Conservation (phyloP, 2,113 vertebrate genomes). For the Meleagris gallopavo region DNA sequence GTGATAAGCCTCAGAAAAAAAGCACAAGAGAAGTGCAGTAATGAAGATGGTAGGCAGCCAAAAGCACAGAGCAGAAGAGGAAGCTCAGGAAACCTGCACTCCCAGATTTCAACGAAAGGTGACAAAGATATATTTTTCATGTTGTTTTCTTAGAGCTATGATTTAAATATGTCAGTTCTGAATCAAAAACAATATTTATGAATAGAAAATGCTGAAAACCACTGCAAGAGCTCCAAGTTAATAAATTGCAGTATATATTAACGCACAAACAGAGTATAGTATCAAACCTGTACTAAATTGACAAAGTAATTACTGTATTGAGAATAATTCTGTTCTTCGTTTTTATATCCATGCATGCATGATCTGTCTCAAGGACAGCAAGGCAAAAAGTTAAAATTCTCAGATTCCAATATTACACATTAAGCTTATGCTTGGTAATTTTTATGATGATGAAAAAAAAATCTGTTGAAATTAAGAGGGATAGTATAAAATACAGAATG, state of each 20-base stretch:
- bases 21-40: not conserved
- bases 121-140: slow-evolving; percentile 10
- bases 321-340: not conserved
- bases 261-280: not conserved
- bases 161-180: not conserved
- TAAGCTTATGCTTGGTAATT: not conserved
- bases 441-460: not conserved
- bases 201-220: not conserved
- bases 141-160: slow-evolving; percentile 7
- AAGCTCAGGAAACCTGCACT: not conserved
- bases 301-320: not conserved
- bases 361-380: not conserved
- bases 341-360: not conserved
- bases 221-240: not conserved
- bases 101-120: slow-evolving; percentile 67
- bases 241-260: not conserved
- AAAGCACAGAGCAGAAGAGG: slow-evolving; percentile 36
- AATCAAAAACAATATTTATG: not conserved
- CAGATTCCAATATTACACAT: not conserved
- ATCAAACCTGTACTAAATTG: not conserved
- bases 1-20: not conserved
- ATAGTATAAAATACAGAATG: not conserved
- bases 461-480: not conserved
- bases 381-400: not conserved
- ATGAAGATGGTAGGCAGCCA: slow-evolving; percentile 60